Evolutionary conservation across 2,113 vertebrate genomes (phyloP), one percentile per base, ranked within the genome.

Genomic region (Neotoma lepida): DNA sequence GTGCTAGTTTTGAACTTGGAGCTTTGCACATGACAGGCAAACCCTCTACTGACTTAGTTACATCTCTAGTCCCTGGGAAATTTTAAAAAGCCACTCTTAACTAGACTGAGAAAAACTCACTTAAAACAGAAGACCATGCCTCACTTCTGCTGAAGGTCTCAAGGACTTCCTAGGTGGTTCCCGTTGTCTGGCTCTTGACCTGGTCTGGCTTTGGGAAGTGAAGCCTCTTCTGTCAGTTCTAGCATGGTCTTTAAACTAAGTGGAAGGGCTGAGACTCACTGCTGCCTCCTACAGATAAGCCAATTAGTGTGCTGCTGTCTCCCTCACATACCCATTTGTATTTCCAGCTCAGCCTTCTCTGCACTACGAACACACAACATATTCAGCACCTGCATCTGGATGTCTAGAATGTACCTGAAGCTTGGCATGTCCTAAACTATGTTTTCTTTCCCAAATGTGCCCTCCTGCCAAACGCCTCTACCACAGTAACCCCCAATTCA

Each of bases 381-480:
- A 91, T 14, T 68, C n/a, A 9, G 33, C 61, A 86, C 56, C 22
- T 91, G 24, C n/a, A 54, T 51, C 63, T 7, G 39, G 56, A 89
- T 56, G 13, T 49, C 18, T 58, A 70, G 78, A 68, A 26, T 5
- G 51, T 28, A 71, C 14, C 35, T 86, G 28, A 78, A 82, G 84
- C n/a, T 84, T 80, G 91, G 26, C 15, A 88, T 35, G 54, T 64
- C 66, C 44, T 15, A 91, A 93, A 82, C 12, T 18, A 66, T 78
- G 4, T 73, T 90, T 95, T 22, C 44, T 58, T 76, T 89, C n/a
- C n/a, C 44, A 82, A 87, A 90, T 63, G 33, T 77, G 61, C 28
- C 51, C 41, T 88, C 30, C 15, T 56, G 22, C 10, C 85, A 35
- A 68, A 56, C 9, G 81, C 22, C 51, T n/a, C 15, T n/a, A n/a